Evolutionary conservation across 2,797 vertebrate species (phyloP), one percentile per base, ranked within the genome.

Genomic region (Lerista edwardsae): DNA sequence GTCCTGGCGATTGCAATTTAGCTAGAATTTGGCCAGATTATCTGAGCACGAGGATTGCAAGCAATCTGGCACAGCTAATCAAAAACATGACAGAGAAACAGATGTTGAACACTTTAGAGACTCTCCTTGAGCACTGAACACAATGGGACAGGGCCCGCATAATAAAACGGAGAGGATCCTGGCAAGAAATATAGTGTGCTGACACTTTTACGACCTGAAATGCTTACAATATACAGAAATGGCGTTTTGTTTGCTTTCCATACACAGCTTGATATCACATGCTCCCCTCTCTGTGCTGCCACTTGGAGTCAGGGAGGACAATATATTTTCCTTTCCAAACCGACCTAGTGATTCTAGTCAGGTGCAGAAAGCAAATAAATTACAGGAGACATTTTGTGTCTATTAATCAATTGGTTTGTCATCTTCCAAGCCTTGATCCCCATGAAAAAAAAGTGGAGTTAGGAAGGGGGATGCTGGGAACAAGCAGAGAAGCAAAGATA

Each of bases 351-450:
- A 91, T 94, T 95, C 94, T 94, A 92, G 95, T 91, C 96, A 96
- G 96, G 96, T 96, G 96, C 93, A 91, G 96, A 96, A 96, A 96
- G 96, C 94, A 94, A 94, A 96, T 96, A 95, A 96, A 96, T 96
- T 95, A 95, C 91, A 95, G 93, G 88, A 91, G 95, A 93, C 92
- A 94, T 93, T 64, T 88, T 85, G 91, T 91, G 93, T 95, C 96
- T 94, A 94, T 96, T 95, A 86, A 95, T 95, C 96, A 94, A 93
- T 88, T 90, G 84, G 64, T 90, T 88, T 95, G 96, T 96, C 96
- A 95, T 96, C 95, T 92, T 95, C 93, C 81, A 87, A 83, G 92
- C 95, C 95, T 96, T 95, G 95, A 96, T 95, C 94, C 95, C 94
- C 94, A 92, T 92, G 95, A 96, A 96, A 51, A 96, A 51, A 91